A percentile compares a stretch with the other conserved stretches of the same genome.
Evolutionary conservation across 2,888 invertebrate genomes (phyloP).

Genomic region (Mylabris sibirica): DNA sequence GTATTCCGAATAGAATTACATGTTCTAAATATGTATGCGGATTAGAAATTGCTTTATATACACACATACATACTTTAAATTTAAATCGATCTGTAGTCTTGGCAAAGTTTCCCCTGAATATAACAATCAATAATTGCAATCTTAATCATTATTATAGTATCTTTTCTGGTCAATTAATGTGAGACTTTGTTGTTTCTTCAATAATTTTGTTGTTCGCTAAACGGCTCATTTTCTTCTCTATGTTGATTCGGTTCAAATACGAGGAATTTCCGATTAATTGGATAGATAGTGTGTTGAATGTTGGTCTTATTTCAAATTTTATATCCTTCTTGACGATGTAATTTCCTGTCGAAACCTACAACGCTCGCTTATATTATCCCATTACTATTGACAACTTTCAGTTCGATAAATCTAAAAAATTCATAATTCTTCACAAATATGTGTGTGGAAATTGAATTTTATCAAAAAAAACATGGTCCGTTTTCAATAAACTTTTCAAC

Average conservation of each 20-base stretch:
- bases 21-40: background rate
- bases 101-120: too few species aligned
- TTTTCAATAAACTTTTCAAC: background rate
- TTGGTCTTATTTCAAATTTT: background rate
- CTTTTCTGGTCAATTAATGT: too few species aligned
- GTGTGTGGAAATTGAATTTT: background rate
- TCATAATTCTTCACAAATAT: background rate
- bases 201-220: too few species aligned
- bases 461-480: background rate
- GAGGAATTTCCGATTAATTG: background rate
- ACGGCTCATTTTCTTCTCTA: too few species aligned
- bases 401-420: background rate
- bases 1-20: background rate
- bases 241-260: too few species aligned
- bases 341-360: background rate
- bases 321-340: constrained; percentile 2
- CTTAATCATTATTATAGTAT: too few species aligned
- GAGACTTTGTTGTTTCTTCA: too few species aligned
- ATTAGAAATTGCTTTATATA: background rate
- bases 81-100: too few species aligned
- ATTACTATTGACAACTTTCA: background rate
- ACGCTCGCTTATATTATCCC: background rate
- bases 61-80: too few species aligned
- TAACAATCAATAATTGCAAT: background rate
- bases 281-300: background rate